These are phyloP conservation scores for Falco naumanni DNA, from an alignment of 2,797 vertebrate species.

Conservation along the genomic window DNA sequence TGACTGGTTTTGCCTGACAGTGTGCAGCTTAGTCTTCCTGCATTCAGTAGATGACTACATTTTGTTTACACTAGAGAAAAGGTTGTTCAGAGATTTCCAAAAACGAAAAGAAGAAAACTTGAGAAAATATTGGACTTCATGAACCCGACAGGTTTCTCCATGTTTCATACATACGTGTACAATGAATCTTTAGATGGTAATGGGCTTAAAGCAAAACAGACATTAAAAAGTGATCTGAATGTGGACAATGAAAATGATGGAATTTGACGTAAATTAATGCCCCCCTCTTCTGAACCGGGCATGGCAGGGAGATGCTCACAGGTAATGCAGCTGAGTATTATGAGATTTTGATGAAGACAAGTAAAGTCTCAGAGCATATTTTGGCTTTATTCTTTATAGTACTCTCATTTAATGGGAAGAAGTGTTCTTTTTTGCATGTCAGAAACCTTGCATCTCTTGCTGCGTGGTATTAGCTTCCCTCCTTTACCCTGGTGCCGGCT, in stretches of 20 bases:
- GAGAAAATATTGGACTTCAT: not conserved
- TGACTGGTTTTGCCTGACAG: not conserved
- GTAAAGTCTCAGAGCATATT: not conserved
- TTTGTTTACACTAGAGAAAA: not conserved
- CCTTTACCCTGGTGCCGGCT: fast-evolving
- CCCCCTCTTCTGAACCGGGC: not conserved
- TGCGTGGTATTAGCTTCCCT: not conserved
- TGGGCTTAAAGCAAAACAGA: not conserved
- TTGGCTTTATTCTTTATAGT: not conserved
- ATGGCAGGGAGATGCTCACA: not conserved
- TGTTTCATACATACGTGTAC: not conserved
- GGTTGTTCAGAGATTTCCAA: not conserved
- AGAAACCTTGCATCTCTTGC: not conserved
- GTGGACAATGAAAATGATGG: not conserved
- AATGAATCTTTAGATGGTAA: not conserved
- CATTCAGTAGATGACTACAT: not conserved
- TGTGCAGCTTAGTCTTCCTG: not conserved
- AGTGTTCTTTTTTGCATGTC: not conserved
- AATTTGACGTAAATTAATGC: not conserved
- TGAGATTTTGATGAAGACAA: not conserved
- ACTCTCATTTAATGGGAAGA: not conserved
- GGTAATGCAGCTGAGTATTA: not conserved
- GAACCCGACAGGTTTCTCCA: not conserved
- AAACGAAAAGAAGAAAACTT: not conserved
- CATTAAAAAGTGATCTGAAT: not conserved